Evolutionary conservation across 1,140 invertebrate species (phyloP).

Genomic region (Heliconius hewitsoni): DNA sequence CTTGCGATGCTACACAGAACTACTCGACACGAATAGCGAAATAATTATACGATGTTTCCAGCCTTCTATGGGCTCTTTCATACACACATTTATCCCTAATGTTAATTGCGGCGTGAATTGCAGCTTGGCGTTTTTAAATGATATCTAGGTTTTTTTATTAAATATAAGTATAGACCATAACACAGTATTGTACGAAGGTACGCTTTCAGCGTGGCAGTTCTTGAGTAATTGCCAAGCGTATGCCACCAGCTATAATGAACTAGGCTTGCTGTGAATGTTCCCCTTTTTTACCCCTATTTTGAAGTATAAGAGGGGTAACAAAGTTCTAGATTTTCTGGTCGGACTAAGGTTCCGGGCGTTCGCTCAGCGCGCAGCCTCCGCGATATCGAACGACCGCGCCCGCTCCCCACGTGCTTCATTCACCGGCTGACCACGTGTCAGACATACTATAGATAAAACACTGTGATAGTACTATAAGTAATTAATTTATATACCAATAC

Average conservation of each 20-base stretch:
- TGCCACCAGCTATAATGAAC: constrained; percentile 27
- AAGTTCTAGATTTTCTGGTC: constrained; percentile 41
- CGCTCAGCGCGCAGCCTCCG: constrained; percentile 75
- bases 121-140: constrained; percentile 15
- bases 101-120: constrained; percentile 14
- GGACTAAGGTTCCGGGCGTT: constrained; percentile 54
- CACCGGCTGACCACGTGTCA: constrained; percentile 64
- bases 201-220: constrained; percentile 36
- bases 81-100: neutral
- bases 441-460: constrained; percentile 26
- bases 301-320: constrained; percentile 13
- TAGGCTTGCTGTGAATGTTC: constrained; percentile 9
- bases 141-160: constrained; percentile 28
- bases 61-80: constrained; percentile 3
- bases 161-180: constrained; percentile 15
- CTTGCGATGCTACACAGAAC: neutral
- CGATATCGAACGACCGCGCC: constrained; percentile 73
- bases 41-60: constrained; percentile 15
- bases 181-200: constrained; percentile 16
- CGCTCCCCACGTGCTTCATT: constrained; percentile 77
- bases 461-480: constrained; percentile 24
- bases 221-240: constrained; percentile 38
- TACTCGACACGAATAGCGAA: constrained; percentile 3
- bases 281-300: neutral
- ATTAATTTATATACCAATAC: neutral